Conservation (phyloP, 2,888 invertebrate species). For the Drosophila nr. fundita region DNA sequence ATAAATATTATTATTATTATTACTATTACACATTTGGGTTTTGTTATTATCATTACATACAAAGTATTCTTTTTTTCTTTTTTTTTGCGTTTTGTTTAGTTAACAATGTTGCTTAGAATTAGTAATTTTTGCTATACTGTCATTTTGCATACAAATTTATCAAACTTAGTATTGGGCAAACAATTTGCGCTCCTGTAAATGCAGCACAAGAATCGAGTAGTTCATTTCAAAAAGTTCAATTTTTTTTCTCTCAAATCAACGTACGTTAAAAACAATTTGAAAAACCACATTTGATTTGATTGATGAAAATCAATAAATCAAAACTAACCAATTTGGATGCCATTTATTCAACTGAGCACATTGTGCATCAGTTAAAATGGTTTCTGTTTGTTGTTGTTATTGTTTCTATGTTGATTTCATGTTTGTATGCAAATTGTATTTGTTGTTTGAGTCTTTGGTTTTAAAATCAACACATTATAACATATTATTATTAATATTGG, state of each 20-base stretch:
- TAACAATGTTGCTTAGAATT: constrained; percentile 71
- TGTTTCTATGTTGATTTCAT: constrained; percentile 37
- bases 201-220: constrained; percentile 54
- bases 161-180: constrained; percentile 57
- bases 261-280: constrained; percentile 23
- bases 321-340: constrained; percentile 55
- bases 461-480: constrained; percentile 65
- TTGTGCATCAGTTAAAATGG: constrained; percentile 25
- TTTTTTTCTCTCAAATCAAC: constrained; percentile 43
- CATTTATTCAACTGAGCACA: constrained; percentile 14
- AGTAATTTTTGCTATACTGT: constrained; percentile 57
- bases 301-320: constrained; percentile 40
- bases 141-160: constrained; percentile 53
- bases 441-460: constrained; percentile 77
- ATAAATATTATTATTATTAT: constrained; percentile 57
- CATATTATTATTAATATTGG: constrained; percentile 43
- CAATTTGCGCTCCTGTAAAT: constrained; percentile 53
- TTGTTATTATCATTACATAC: constrained; percentile 66
- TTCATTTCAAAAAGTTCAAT: constrained; percentile 32
- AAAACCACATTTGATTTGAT: constrained; percentile 27
- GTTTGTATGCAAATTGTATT: constrained; percentile 39
- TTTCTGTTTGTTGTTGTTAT: constrained; percentile 41
- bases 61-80: constrained; percentile 41
- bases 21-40: constrained; percentile 45
- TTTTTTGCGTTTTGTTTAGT: constrained; percentile 52